phyloP scores from a whole-genome alignment of 2,888 invertebrate genomes.

The Philopedon plagiatum region DNA sequence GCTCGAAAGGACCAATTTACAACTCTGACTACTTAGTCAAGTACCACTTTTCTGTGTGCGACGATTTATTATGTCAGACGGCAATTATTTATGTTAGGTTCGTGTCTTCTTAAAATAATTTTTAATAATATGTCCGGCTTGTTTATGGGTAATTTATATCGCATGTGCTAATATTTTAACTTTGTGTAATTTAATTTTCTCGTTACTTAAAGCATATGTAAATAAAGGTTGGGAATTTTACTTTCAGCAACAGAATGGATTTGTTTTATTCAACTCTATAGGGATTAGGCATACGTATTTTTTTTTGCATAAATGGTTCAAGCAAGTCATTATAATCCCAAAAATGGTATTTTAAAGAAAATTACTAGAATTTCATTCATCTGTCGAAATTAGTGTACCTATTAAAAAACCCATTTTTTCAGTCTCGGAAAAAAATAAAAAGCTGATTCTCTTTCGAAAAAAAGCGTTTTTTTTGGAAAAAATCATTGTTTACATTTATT shows the following conservation, averaged over 20 bases:
- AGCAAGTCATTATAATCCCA: too few relatives aligned
- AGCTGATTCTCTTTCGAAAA: too few relatives aligned
- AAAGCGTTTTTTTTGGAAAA: too few relatives aligned
- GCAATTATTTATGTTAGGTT: slow-evolving; percentile 58
- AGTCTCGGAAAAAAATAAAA: too few relatives aligned
- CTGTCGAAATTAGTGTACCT: too few relatives aligned
- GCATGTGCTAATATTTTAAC: slow-evolving; percentile 25
- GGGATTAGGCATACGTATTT: too few relatives aligned
- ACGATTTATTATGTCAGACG: slow-evolving; percentile 59
- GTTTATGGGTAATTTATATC: slow-evolving; percentile 51
- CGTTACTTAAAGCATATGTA: not conserved
- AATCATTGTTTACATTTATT: too few relatives aligned
- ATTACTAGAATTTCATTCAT: too few relatives aligned
- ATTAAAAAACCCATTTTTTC: too few relatives aligned
- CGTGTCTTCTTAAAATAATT: slow-evolving; percentile 61
- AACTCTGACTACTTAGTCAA: slow-evolving; percentile 61
- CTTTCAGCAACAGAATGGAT: not conserved
- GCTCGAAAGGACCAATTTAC: slow-evolving; percentile 65
- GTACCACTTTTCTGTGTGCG: slow-evolving; percentile 60
- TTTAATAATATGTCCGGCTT: slow-evolving; percentile 63
- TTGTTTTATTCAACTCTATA: too few relatives aligned
- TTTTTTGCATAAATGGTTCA: too few relatives aligned
- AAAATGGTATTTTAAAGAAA: too few relatives aligned
- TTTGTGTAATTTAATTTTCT: slow-evolving; percentile 24
- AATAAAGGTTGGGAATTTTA: not conserved